Evolutionary conservation across 2,113 vertebrate genomes (phyloP).

Genomic region (Astur gentilis): DNA sequence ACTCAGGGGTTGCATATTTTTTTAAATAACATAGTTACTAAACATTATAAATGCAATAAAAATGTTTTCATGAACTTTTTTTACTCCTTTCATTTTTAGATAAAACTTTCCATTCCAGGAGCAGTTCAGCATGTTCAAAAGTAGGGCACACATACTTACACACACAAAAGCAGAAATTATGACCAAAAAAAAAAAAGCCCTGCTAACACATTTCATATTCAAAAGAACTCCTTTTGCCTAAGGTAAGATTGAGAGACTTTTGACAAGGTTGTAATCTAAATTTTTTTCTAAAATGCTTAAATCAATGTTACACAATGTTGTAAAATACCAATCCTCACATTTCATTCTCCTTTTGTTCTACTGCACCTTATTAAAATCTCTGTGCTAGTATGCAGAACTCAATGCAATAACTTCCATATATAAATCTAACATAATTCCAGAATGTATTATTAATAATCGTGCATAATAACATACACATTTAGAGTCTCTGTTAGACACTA

Average conservation of each 20-base stretch:
- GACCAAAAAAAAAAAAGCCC: background rate
- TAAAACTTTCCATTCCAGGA: background rate
- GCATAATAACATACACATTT: background rate
- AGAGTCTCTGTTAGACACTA: background rate
- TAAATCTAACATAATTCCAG: background rate
- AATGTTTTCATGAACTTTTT: background rate
- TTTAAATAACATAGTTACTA: background rate
- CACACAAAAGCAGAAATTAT: background rate
- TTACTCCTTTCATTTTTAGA: background rate
- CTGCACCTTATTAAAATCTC: background rate
- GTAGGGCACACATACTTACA: background rate
- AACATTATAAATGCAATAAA: background rate
- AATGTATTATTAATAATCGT: background rate
- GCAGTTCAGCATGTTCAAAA: background rate
- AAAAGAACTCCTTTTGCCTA: background rate
- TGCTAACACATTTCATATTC: background rate
- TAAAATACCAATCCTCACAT: background rate
- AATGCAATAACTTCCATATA: background rate
- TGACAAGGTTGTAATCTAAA: background rate
- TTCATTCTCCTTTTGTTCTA: background rate
- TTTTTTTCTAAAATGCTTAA: background rate
- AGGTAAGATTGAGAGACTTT: background rate
- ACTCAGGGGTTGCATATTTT: background rate
- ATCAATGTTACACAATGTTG: background rate
- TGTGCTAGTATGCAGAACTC: background rate